Evolutionary conservation across 2,113 vertebrate species (phyloP).

Genomic region (Oreotrochilus melanogaster): DNA sequence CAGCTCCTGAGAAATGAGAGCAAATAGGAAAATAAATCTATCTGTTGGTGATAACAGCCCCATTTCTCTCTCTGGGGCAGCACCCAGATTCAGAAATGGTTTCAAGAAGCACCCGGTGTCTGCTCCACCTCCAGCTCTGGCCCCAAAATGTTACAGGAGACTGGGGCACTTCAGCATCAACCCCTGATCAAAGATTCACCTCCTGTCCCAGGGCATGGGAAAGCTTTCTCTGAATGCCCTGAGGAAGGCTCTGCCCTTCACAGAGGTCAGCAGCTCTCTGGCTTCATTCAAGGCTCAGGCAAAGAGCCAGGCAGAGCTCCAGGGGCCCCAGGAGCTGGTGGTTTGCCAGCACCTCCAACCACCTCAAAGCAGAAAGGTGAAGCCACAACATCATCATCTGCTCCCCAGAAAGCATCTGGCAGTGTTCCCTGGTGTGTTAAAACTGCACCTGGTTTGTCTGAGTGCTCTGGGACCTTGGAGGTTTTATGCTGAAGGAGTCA

Average conservation of each 20-base stretch:
- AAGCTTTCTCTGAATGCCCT: neutral
- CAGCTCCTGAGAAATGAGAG: neutral
- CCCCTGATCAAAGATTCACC: neutral
- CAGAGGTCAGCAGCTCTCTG: constrained; percentile 25
- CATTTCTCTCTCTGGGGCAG: neutral
- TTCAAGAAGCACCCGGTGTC: fast-evolving
- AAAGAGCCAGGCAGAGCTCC: neutral
- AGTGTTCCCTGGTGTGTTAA: neutral
- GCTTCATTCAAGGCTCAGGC: neutral
- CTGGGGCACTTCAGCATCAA: neutral
- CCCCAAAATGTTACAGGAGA: neutral
- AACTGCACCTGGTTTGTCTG: neutral
- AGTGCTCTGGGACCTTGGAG: neutral
- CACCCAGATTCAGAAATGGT: neutral
- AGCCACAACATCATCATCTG: neutral
- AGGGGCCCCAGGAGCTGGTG: neutral
- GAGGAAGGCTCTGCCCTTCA: constrained; percentile 32
- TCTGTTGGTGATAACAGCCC: neutral
- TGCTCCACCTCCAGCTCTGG: neutral
- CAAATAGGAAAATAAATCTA: neutral
- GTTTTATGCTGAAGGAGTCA: neutral
- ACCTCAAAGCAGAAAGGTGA: neutral
- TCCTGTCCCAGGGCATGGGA: neutral
- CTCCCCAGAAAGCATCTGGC: neutral
- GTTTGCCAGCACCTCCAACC: neutral